Evolutionary conservation across 2,888 invertebrate genomes (phyloP).

Genomic region (Anticlea derivata): DNA sequence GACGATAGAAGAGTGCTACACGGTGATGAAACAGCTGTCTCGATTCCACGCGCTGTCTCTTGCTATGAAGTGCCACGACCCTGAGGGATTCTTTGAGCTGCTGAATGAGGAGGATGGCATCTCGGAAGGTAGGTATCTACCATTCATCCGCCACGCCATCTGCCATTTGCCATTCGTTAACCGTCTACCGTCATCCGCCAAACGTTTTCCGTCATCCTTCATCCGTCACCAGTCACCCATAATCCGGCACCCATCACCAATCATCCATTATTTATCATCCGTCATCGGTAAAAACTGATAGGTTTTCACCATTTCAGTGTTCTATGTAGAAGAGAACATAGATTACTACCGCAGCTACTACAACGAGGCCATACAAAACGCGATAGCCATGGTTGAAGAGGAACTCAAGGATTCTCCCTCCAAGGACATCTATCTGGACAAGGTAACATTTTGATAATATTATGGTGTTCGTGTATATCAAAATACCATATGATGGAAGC

Average conservation of each 20-base stretch:
- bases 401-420: conserved; percentile 63
- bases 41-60: conserved; percentile 87
- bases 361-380: conserved; percentile 85
- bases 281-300: background rate
- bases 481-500: too few species aligned
- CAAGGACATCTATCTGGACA: conserved; percentile 81
- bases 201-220: too few species aligned
- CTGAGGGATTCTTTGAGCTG: conserved; percentile 81
- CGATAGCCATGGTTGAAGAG: conserved; percentile 85
- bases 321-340: conserved; percentile 86
- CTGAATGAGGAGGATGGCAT: conserved; percentile 74
- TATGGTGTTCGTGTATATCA: too few species aligned
- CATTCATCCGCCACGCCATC: too few species aligned
- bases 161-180: too few species aligned
- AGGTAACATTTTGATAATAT: conserved; percentile 39
- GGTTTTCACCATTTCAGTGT: conserved; percentile 57
- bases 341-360: conserved; percentile 89
- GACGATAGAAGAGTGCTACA: conserved; percentile 83
- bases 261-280: background rate
- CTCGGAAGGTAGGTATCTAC: conserved; percentile 56
- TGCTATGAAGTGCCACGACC: conserved; percentile 84
- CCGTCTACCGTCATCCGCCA: too few species aligned
- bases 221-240: too few species aligned
- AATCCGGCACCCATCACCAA: too few species aligned
- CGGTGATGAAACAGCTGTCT: conserved; percentile 84